Percentiles rank a stretch among this genome's conserved stretches.
These are phyloP conservation scores for Deilephila porcellus DNA, from an alignment of 2,888 invertebrate genomes.

Conservation along the genomic window DNA sequence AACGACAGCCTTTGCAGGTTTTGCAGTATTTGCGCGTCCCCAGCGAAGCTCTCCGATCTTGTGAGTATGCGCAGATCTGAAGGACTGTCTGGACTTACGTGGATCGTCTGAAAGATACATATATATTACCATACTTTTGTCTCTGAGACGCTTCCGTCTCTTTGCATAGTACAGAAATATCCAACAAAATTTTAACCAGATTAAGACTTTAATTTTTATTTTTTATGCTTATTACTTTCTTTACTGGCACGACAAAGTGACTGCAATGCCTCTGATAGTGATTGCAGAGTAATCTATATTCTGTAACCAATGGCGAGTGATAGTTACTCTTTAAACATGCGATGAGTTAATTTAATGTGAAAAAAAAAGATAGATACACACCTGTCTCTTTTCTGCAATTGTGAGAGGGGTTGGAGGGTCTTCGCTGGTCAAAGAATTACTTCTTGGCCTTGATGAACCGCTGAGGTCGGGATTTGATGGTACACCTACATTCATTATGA, in stretches of 20 bases:
- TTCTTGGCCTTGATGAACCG: conserved; percentile 67
- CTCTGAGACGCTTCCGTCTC: too few species aligned
- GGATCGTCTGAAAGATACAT: conserved; percentile 66
- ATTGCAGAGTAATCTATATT: too few species aligned
- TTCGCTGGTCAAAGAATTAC: conserved; percentile 74
- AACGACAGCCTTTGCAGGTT: conserved; percentile 86
- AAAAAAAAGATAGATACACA: conserved; percentile 39
- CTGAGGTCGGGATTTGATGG: conserved; percentile 79
- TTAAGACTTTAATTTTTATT: too few species aligned
- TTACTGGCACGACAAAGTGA: too few species aligned
- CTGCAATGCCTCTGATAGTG: too few species aligned
- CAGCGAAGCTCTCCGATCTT: conserved; percentile 90
- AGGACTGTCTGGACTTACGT: conserved; percentile 86
- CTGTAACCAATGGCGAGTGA: too few species aligned
- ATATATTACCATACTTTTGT: background rate
- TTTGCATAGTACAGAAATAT: too few species aligned
- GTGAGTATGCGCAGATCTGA: conserved; percentile 86
- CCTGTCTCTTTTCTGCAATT: conserved; percentile 77
- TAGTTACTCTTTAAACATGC: too few species aligned
- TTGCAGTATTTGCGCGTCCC: conserved; percentile 91
- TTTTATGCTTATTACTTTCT: too few species aligned
- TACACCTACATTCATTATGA: conserved; percentile 56
- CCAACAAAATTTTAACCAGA: too few species aligned
- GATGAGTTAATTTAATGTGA: too few species aligned
- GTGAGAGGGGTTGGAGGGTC: conserved; percentile 63